Percentiles rank a stretch among this genome's conserved stretches.
phyloP scores from a whole-genome alignment of 2,888 invertebrate genomes.

The Luperina nickerlii region DNA sequence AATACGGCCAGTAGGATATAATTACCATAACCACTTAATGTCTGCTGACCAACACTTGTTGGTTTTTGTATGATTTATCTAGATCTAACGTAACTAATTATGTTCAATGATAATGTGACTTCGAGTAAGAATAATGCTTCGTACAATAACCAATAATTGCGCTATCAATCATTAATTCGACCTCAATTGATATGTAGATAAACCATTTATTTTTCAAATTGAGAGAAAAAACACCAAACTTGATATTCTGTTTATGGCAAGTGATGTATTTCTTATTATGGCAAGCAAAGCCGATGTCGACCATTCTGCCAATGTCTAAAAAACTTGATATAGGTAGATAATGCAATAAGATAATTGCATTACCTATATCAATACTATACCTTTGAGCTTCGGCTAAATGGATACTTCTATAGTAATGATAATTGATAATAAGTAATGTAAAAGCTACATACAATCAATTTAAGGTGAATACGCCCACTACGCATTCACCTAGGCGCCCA shows the following conservation, averaged over 20 bases:
- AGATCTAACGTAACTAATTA: conserved; percentile 51
- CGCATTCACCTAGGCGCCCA: no score
- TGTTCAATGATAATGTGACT: conserved; percentile 60
- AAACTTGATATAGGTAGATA: neutral
- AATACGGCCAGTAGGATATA: conserved; percentile 37
- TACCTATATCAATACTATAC: neutral
- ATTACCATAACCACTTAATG: conserved; percentile 66
- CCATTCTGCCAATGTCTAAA: neutral
- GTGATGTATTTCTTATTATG: neutral
- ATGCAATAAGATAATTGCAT: neutral
- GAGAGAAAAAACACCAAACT: neutral
- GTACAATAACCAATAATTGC: conserved; percentile 38
- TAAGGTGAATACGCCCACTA: no score
- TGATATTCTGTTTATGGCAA: neutral
- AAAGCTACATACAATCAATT: neutral
- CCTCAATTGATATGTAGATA: conserved; percentile 39
- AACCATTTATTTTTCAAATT: conserved; percentile 4
- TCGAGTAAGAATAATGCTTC: conserved; percentile 39
- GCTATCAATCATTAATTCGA: conserved; percentile 55
- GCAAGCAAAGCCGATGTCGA: neutral
- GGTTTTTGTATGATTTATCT: conserved; percentile 67
- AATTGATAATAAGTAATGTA: no score
- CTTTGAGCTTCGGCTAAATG: neutral
- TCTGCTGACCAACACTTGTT: conserved; percentile 51
- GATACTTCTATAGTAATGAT: neutral